Conservation (phyloP, 2,113 vertebrate species). For the Empidonax traillii region DNA sequence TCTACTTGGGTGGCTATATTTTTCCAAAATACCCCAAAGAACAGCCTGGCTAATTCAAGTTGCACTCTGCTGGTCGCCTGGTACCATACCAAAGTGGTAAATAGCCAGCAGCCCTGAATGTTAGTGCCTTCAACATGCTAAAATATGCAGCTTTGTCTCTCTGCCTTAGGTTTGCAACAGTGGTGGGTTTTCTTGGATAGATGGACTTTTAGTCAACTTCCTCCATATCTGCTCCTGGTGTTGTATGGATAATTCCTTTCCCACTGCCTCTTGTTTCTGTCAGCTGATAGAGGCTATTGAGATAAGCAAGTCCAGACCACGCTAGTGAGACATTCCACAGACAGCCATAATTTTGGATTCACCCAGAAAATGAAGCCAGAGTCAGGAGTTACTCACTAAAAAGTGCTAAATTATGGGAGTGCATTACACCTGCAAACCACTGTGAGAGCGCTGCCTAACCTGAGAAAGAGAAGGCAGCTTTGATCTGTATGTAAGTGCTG, state of each 20-base stretch:
- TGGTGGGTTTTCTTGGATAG: not conserved
- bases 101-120: not conserved
- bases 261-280: not conserved
- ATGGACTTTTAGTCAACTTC: not conserved
- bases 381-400: not conserved
- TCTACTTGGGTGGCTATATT: not conserved
- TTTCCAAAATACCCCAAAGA: not conserved
- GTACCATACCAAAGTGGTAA: not conserved
- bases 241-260: not conserved
- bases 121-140: not conserved
- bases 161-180: not conserved
- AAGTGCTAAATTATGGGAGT: not conserved
- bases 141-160: not conserved
- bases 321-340: not conserved
- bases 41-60: not conserved
- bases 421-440: not conserved
- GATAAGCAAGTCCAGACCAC: not conserved
- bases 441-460: not conserved
- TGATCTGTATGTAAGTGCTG: not conserved
- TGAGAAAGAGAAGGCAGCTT: not conserved
- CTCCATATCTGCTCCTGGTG: not conserved
- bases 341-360: not conserved
- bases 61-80: not conserved
- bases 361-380: not conserved
- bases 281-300: not conserved